Base-by-base conservation (phyloP, 2,797 vertebrate species). In the Sciurus vulgaris region DNA sequence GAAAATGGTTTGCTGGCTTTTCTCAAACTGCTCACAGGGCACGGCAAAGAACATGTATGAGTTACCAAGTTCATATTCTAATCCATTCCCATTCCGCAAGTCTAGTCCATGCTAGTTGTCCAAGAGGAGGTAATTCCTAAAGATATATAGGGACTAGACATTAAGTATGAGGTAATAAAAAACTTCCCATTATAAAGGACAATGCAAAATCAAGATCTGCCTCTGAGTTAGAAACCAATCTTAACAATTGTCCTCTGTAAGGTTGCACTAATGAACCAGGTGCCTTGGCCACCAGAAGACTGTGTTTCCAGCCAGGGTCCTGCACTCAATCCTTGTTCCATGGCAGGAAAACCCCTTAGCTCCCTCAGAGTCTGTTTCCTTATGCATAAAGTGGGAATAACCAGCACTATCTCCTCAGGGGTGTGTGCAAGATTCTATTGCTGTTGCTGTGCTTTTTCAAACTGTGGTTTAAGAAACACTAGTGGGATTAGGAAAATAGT, bases 11-110 rank as follows among this genome's bases (percentile, higher is more conserved):
- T 93, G 18, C 30, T 72, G 69, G 30, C 28, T 26, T 91, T 87
- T 95, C 79, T 92, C 33, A 77, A 54, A 78, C 26, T 59, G 56
- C 24, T 78, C 47, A 20, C 3, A 28, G 84, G 51, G 4, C 28
- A 72, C 12, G 70, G 85, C 2, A 28, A 95, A 91, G 61, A 51
- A 26, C 26, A 8, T 20, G 22, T 15, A 9, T 63, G 81, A 72
- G 35, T 82, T 84, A 28, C 77, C 65, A 67, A 87, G 76, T 73
- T 86, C 10, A 22, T 70, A 67, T 77, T 92, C 83, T 88, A 89
- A 88, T 76, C 14, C 63, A 61, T 56, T 30, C 5, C 54, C 47
- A n/a, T 61, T 47, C 88, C 90, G 22, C 86, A 94, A 91, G 59
- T 28, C 49, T 56, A 47, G 30, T 74, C 49, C 14, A 11, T 35